Percentiles rank a stretch among this genome's conserved stretches.
These are phyloP conservation scores for Brachylomia viminalis DNA, from an alignment of 2,888 invertebrate species.

Conservation along the genomic window DNA sequence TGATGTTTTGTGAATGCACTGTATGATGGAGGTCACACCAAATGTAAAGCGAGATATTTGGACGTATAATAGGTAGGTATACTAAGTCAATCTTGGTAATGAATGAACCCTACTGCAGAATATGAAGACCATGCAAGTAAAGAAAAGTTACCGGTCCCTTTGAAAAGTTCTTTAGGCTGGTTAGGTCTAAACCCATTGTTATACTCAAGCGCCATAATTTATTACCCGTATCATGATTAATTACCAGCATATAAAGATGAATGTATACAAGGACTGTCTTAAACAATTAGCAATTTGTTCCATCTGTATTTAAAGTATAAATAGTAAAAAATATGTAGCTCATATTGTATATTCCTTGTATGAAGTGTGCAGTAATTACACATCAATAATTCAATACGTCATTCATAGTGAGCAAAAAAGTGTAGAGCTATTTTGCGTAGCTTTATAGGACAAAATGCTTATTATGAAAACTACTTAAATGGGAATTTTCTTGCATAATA, in stretches of 20 bases:
- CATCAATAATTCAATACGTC: slow-evolving; percentile 72
- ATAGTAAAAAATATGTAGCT: slow-evolving; percentile 63
- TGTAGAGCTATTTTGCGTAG: slow-evolving; percentile 51
- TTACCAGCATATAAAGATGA: slow-evolving; percentile 54
- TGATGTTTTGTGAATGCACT: slow-evolving; percentile 35
- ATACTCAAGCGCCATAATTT: slow-evolving; percentile 47
- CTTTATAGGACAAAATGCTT: slow-evolving; percentile 50
- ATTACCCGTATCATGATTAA: slow-evolving; percentile 61
- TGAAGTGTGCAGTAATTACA: slow-evolving; percentile 64
- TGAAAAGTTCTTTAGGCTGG: slow-evolving; percentile 14
- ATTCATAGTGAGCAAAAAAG: slow-evolving; percentile 57
- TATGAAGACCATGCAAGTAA: neutral
- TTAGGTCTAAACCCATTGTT: slow-evolving; percentile 28
- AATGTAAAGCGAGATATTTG: slow-evolving; percentile 5
- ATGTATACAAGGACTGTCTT: slow-evolving; percentile 62
- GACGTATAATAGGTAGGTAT: neutral
- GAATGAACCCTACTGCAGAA: neutral
- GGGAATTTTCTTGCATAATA: slow-evolving; percentile 44
- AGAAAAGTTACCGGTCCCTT: slow-evolving; percentile 5
- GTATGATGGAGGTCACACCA: slow-evolving; percentile 5
- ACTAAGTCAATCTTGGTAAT: neutral
- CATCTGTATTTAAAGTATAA: slow-evolving; percentile 64
- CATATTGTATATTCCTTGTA: slow-evolving; percentile 63
- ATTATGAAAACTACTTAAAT: slow-evolving; percentile 38
- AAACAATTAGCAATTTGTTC: slow-evolving; percentile 67